Evolutionary conservation across 2,888 invertebrate genomes (phyloP), one percentile per base, ranked within the genome.

Genomic region (Melanostoma mellinum): DNA sequence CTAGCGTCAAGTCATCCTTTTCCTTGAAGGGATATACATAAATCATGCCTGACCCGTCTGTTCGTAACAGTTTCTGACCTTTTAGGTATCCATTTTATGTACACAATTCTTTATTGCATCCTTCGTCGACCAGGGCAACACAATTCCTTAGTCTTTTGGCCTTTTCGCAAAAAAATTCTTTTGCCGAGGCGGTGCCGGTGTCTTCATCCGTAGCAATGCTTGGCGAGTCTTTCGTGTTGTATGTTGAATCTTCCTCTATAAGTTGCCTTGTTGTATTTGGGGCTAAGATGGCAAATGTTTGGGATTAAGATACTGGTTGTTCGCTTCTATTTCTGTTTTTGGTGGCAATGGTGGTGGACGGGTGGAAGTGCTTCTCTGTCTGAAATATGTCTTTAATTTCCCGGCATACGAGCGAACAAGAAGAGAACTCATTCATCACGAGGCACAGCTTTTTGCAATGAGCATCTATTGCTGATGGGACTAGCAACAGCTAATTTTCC

Each of bases 401-500:
- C 79, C 60, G 61, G 69, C 77, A 82, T 63, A 79, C 84, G 79
- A 74, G 67, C 65, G 74, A 75, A 69, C 69, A 79, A 74, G 84
- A 61, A 72, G 84, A 58, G 50, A 79, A 75, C 74, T 79, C 84
- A 85, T 85, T 85, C 79, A 85, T 85, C 84, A 85, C 72, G 36
- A 53, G 46, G 46, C 65, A 79, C 84, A 75, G 79, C 79, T 85
- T 85, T 79, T 85, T 74, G 46, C 75, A 72, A 79, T 79, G 75
- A 71, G 84, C 60, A 75, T 84, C 74, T 84, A 73, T 78, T 74
- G 74, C 74, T 78, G 78, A 78, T 65, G 82, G 63, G 74, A 65
- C 69, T 84, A 84, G 82, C 82, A 84, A 84, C 74, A 84, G 78
- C 82, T 84, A 78, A 84, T 84, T 84, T 84, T 78, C 82, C 78